Evolutionary conservation across 2,888 invertebrate species (phyloP), one percentile per base, ranked within the genome.

Genomic region (Tetrapedia diversipes): DNA sequence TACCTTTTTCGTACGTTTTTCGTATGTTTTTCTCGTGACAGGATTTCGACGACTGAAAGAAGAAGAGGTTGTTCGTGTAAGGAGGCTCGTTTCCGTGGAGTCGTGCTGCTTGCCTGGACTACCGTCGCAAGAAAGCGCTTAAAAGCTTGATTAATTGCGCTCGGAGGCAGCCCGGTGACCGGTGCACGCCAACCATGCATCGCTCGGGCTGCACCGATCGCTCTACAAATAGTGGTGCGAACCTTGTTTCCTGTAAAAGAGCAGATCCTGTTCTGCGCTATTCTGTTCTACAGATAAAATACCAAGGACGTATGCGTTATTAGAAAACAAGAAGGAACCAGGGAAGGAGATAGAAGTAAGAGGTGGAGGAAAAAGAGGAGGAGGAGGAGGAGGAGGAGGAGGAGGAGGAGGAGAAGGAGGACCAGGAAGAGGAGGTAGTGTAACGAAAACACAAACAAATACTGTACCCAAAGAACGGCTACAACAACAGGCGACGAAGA

Each of bases 171-270:
- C 37, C 11, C 29, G 66, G 49, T 51, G 68, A 77, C 45, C 54
- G 27, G 47, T 60, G 59, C 77, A 68, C 68, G 77, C 41, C 53
- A 53, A 47, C 77, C 64, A 77, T 77, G 69, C 69, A 77, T 69
- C 69, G 69, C 19, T 43, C 41, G 24, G 41, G 60, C 32, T 27
- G 34, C 47, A 8, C n/a, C 22, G 54, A 32, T 65, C 59, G 54
- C 39, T 45, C 37, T 10, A 60, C 49, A 60, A 77, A 63, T 53
- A 59, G 32, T 53, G 8, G 43, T 11, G 19, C 43, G 68, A 59
- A 45, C 53, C 10, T 45, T 24, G 37, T 49, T 65, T 49, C 60
- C 61, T 43, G 69, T 8, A n/a, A 60, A 32, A 41, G 43, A 53
- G 60, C 49, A 29, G 77, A 56, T 56, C 54, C 32, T 29, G 19